These are phyloP conservation scores for Romanomermis culicivorax DNA, from an alignment of 2,888 invertebrate species.

Conservation along the genomic window DNA sequence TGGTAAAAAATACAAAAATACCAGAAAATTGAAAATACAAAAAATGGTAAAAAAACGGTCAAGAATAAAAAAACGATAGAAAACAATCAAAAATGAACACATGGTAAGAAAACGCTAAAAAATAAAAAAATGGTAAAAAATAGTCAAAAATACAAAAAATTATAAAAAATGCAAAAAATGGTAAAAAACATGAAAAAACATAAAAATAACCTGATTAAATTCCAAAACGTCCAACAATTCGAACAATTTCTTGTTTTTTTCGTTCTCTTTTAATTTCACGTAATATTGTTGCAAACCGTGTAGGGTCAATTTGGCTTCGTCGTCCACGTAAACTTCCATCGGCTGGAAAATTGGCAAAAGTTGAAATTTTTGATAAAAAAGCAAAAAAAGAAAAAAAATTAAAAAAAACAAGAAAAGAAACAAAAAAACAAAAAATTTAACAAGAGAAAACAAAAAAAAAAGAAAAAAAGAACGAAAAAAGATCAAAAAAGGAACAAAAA, in stretches of 20 bases:
- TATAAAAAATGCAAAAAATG: slow-evolving; percentile 34
- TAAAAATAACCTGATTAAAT: slow-evolving; percentile 67
- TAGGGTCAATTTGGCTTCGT: slow-evolving; percentile 92
- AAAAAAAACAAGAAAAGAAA: too few relatives aligned
- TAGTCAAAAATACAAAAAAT: slow-evolving; percentile 16
- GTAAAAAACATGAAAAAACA: neutral
- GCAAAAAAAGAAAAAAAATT: too few relatives aligned
- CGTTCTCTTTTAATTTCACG: slow-evolving; percentile 94
- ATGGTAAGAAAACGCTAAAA: neutral
- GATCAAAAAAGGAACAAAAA: too few relatives aligned
- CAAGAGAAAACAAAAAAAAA: too few relatives aligned
- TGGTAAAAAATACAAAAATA: too few relatives aligned
- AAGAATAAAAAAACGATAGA: too few relatives aligned
- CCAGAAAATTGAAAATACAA: too few relatives aligned
- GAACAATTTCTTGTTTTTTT: slow-evolving; percentile 95
- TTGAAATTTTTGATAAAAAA: neutral
- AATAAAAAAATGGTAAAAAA: neutral
- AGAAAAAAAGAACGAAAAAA: too few relatives aligned
- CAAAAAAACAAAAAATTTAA: too few relatives aligned
- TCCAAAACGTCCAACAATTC: slow-evolving; percentile 91
- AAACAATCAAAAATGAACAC: too few relatives aligned
- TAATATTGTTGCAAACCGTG: slow-evolving; percentile 98
- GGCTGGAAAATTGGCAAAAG: slow-evolving; percentile 42
- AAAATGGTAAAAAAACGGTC: too few relatives aligned
- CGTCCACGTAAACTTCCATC: slow-evolving; percentile 99